These are phyloP conservation scores for Sebastes iracundus DNA, from an alignment of 2,797 vertebrate genomes.

Conservation along the genomic window DNA sequence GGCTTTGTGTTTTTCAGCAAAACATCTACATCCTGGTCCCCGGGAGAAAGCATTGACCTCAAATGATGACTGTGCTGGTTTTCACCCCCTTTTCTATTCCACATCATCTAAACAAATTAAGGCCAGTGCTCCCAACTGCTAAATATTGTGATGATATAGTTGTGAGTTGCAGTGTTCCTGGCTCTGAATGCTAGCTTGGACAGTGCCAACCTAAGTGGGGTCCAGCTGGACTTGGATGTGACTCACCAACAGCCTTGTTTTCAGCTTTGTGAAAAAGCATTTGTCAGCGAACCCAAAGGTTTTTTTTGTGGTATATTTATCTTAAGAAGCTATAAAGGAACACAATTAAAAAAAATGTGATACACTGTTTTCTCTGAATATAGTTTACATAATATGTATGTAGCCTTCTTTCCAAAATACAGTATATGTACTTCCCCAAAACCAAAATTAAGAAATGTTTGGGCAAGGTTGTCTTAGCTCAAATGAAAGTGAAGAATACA, in stretches of 20 bases:
- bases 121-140: background rate
- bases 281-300: background rate
- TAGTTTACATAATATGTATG: background rate
- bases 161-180: conserved; percentile 7
- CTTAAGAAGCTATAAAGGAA: background rate
- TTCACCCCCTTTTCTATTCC: background rate
- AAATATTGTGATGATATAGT: background rate
- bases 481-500: background rate
- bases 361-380: background rate
- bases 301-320: background rate
- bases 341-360: background rate
- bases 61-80: conserved; percentile 20
- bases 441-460: background rate
- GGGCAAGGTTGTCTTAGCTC: background rate
- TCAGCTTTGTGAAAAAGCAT: background rate
- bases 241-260: background rate
- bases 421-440: background rate
- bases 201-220: background rate
- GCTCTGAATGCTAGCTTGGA: background rate
- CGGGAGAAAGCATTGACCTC: conserved; percentile 11
- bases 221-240: background rate
- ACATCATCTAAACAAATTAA: conserved; percentile 5
- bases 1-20: conserved; percentile 26
- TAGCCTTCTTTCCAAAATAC: background rate
- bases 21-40: conserved; percentile 13